phyloP scores from a whole-genome alignment of 2,797 vertebrate species.

The Eleutherodactylus coqui region DNA sequence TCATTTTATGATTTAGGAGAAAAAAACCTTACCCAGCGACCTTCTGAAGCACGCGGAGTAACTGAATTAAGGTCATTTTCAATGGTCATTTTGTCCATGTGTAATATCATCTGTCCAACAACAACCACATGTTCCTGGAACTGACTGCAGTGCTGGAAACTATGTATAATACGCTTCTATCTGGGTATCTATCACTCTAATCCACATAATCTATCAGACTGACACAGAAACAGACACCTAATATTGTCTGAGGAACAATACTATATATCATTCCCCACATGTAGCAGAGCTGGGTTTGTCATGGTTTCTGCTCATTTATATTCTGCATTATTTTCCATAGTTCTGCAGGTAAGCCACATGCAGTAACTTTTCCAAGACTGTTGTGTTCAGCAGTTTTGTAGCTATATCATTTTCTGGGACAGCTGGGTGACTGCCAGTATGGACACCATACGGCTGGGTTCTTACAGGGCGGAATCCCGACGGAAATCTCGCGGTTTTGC shows the following conservation, averaged over 20 bases:
- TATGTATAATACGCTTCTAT: background rate
- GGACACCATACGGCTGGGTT: too few species aligned
- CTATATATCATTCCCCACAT: background rate
- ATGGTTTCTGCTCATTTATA: background rate
- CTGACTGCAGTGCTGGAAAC: background rate
- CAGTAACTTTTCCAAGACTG: background rate
- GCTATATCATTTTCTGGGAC: too few species aligned
- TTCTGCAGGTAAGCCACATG: background rate
- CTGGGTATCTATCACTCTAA: background rate
- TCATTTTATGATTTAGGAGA: background rate
- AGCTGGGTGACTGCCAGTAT: too few species aligned
- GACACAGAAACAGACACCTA: background rate
- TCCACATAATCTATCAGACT: background rate
- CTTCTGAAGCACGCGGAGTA: background rate
- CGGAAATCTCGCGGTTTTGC: too few species aligned
- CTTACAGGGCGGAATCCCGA: too few species aligned
- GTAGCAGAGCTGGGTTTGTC: background rate
- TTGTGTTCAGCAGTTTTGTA: background rate
- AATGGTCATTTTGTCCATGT: background rate
- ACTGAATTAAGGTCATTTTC: background rate
- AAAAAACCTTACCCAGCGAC: background rate
- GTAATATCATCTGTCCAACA: conserved; percentile 9
- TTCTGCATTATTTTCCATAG: background rate
- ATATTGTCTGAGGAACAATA: background rate
- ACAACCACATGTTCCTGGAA: conserved; percentile 8